Conservation (phyloP, 2,888 invertebrate species). For the Drosophila subquinaria region DNA sequence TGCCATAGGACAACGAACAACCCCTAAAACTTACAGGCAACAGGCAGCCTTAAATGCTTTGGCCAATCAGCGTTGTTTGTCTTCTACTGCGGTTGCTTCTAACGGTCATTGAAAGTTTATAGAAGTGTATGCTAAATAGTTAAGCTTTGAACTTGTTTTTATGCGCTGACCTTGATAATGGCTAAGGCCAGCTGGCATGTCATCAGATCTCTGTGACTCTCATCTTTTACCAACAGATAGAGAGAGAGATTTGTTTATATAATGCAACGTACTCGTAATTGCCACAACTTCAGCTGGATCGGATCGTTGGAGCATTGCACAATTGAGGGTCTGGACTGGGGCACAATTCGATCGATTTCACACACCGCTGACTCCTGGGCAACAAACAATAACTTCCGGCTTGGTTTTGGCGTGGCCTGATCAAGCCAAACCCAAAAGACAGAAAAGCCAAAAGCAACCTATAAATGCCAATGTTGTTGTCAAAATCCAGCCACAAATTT, state of each 20-base stretch:
- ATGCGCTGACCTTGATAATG: constrained; percentile 52
- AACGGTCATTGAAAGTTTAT: constrained; percentile 58
- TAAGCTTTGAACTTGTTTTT: constrained; percentile 50
- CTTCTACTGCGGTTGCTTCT: constrained; percentile 10
- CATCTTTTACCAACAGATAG: not conserved
- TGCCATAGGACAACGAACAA: constrained; percentile 62
- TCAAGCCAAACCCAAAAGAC: constrained; percentile 56
- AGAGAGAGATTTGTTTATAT: constrained; percentile 27
- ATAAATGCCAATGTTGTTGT: constrained; percentile 77
- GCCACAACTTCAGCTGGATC: constrained; percentile 22
- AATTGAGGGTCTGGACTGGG: constrained; percentile 56
- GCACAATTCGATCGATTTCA: constrained; percentile 69
- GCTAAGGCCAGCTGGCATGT: constrained; percentile 48
- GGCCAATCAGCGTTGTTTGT: constrained; percentile 64
- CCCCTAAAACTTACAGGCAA: constrained; percentile 33
- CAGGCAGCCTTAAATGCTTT: constrained; percentile 3
- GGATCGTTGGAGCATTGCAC: constrained; percentile 64
- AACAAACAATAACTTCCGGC: constrained; percentile 64
- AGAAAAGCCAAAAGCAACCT: constrained; percentile 23
- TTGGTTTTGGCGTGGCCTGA: constrained; percentile 44
- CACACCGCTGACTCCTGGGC: constrained; percentile 73
- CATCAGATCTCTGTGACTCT: constrained; percentile 17
- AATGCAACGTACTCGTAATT: constrained; percentile 49
- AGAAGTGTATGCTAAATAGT: constrained; percentile 6
- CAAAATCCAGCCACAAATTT: constrained; percentile 78